Base-by-base conservation (phyloP, 2,113 vertebrate species). In the Myocastor coypus region DNA sequence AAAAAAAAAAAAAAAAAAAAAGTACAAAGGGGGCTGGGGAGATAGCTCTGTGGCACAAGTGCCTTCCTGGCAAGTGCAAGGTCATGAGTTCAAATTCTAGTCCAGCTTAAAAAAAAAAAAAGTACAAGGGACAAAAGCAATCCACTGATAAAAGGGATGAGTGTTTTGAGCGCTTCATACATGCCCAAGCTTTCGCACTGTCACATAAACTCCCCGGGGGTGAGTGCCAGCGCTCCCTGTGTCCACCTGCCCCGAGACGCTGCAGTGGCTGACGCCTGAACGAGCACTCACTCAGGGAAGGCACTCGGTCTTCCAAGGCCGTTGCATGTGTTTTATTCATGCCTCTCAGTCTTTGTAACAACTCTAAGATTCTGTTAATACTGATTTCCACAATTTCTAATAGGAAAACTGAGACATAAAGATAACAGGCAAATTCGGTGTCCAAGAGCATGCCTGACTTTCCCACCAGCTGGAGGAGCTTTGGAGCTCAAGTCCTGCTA, bases 311-410 rank as follows among this genome's bases (percentile, higher is more conserved):
- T 75, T 66, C 68, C n/a, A 81, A 78, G 24, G 34, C 22, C 50
- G 42, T 92, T 92, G 34, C 9, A 22, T 69, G 66, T 24, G 69
- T 89, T 94, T 89, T 66, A 84, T 55, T 95, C 34, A 59, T 61
- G n/a, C 87, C 92, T 96, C 52, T 94, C 61, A 82, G 66, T 87
- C 40, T 92, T 96, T 89, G 26, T 87, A 89, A 94, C 28, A 94
- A 34, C 37, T 85, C 84, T 34, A 87, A 96, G 61, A 81, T 71
- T 52, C 11, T 86, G 63, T 89, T 83, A 59, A 59, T 86, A 28
- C 46, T 85, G 46, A 40, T 13, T 82, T 83, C 61, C 26, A 75
- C 83, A 87, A 81, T 91, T 83, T 92, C 78, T 78, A 94, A 73
- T 89, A 66, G 84, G 59, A 96, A 95, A 95, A 75, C 57, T 69